Base-by-base conservation (phyloP, 2,113 vertebrate species). In the Chaetodon trifascialis region DNA sequence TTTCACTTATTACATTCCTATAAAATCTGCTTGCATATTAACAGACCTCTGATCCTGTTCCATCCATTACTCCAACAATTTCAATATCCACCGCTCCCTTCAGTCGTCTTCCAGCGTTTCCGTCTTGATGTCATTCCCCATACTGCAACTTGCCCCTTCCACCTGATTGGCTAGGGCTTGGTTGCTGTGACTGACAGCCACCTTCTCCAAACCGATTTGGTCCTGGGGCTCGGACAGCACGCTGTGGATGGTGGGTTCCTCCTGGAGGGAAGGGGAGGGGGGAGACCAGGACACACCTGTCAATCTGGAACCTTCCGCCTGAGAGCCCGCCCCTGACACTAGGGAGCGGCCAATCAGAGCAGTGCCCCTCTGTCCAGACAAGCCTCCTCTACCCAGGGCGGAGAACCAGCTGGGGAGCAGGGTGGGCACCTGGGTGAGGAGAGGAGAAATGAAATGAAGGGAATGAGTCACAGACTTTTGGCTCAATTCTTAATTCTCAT, bases 21-120 rank as follows among this genome's bases (percentile, higher is more conserved):
- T 81, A 94, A 86, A 88, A 90, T 88, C 83, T 89, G 85, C 82
- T 92, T 93, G 90, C 88, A 93, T 92, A 93, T 88, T 73, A 88
- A 87, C 88, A 86, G 88, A 93, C 88, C 65, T 85, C 69, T 70
- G 73, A 64, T 63, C 74, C 85, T 85, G 78, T 85, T 79, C 25
- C 73, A 56, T 78, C 82, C 60, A 85, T 73, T 16, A 38, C 67
- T 63, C 47, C 14, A 47, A 87, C 36, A 54, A 51, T 68, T 82
- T 42, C 54, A 17, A 54, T 7, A 25, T 69, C 58, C 19, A 40
- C 71, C 42, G 0, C 65, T 59, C 40, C 12, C 58, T 78, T 99
- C 96, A 99, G 96, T 98, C 97, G 34, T 99, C 97, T 46, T 99
- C 98, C 84, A 97, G 95, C 93, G 95, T 97, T 94, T 99, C 98